Conservation (phyloP, 2,113 vertebrate genomes). For the Coturnix japonica region DNA sequence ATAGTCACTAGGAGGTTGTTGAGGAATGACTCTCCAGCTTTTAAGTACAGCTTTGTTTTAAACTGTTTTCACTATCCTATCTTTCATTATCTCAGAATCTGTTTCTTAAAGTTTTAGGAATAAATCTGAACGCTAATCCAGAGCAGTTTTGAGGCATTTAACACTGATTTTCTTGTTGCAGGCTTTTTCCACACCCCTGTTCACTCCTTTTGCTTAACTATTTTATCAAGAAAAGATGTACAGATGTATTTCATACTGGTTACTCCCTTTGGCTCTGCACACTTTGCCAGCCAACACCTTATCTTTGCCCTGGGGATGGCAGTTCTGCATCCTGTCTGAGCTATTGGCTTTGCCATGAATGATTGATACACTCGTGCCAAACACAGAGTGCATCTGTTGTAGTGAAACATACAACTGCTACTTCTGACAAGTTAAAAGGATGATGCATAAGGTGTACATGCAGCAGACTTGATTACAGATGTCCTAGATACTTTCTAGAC, state of each 20-base stretch:
- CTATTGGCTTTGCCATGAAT: neutral
- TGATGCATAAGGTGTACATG: neutral
- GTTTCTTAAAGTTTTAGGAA: neutral
- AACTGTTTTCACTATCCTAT: neutral
- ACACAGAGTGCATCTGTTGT: neutral
- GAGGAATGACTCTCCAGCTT: neutral
- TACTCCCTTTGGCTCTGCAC: neutral
- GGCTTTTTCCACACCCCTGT: fast-evolving
- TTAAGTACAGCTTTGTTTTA: neutral
- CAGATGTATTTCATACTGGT: neutral
- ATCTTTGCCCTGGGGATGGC: neutral
- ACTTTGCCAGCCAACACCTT: neutral
- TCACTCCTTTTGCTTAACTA: neutral
- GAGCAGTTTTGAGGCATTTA: neutral
- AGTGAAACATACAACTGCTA: neutral
- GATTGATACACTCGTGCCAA: neutral
- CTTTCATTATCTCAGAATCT: neutral
- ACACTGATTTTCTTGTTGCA: neutral
- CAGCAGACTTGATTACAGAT: neutral
- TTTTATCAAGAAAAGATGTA: neutral
- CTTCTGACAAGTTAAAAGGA: neutral
- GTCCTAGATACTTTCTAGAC: neutral
- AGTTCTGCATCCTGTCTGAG: neutral
- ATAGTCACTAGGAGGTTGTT: neutral
- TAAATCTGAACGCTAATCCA: neutral